Evolutionary conservation across 2,113 vertebrate species (phyloP).

Genomic region (Leptodactylus fuscus): DNA sequence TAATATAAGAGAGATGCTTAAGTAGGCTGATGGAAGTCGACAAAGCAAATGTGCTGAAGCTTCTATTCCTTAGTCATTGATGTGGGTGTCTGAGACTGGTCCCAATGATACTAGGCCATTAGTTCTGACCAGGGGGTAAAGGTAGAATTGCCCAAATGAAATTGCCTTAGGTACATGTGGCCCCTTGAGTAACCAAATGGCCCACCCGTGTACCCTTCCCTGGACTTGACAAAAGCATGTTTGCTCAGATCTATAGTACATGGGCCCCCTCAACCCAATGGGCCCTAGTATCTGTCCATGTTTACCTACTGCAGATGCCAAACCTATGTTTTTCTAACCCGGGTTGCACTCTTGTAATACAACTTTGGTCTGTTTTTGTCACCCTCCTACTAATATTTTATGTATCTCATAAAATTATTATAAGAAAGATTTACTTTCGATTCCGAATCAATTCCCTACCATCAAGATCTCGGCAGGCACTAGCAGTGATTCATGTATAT

Average conservation of each 20-base stretch:
- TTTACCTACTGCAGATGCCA: not conserved
- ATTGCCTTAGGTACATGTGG: too few relatives aligned
- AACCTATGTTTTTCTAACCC: not conserved
- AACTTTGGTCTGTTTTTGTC: not conserved
- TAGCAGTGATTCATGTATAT: constrained; percentile 29
- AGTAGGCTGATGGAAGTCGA: too few relatives aligned
- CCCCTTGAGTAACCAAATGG: too few relatives aligned
- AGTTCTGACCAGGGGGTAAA: too few relatives aligned
- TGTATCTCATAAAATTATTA: constrained; percentile 29
- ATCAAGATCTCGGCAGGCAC: not conserved
- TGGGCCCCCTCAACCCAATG: not conserved
- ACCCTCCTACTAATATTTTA: constrained; percentile 2
- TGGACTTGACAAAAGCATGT: too few relatives aligned
- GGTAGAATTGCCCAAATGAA: too few relatives aligned
- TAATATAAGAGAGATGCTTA: too few relatives aligned
- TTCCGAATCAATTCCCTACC: not conserved
- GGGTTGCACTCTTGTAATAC: not conserved
- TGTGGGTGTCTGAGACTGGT: too few relatives aligned
- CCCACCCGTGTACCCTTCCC: too few relatives aligned
- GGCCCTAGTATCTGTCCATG: not conserved
- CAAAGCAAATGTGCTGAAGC: too few relatives aligned
- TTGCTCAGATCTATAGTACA: not conserved
- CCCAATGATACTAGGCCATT: too few relatives aligned
- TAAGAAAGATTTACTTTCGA: constrained; percentile 26
- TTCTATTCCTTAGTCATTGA: too few relatives aligned